Percentiles rank a stretch among this genome's conserved stretches.
Conservation (phyloP, 2,113 vertebrate species). For the Corythaeola cristata region DNA sequence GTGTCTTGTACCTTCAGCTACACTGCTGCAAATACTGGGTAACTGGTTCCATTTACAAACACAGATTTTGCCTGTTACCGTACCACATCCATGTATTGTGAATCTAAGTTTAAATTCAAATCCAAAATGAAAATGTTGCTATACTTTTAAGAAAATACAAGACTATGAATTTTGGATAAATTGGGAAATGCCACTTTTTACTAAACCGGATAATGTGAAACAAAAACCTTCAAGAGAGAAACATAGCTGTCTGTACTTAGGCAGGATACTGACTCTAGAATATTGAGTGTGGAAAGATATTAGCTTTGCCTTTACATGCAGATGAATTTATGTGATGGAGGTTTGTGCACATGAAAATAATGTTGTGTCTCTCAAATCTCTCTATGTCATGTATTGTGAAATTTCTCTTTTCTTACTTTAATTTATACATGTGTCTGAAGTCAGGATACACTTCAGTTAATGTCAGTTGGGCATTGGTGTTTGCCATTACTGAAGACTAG, state of each 20-base stretch:
- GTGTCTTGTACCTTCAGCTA: background rate
- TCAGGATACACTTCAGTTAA: background rate
- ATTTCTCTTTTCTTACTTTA: background rate
- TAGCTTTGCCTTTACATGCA: background rate
- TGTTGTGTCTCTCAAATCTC: background rate
- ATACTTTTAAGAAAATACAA: background rate
- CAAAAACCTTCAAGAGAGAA: background rate
- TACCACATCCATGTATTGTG: background rate
- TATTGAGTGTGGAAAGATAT: background rate
- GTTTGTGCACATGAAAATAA: background rate
- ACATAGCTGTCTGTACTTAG: background rate
- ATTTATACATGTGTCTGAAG: background rate
- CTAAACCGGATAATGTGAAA: background rate
- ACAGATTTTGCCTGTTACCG: background rate
- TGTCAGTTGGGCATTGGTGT: too few relatives aligned
- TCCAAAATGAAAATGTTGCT: background rate
- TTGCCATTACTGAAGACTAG: background rate
- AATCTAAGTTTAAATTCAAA: background rate
- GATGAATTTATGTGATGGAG: background rate
- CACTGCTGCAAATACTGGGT: background rate
- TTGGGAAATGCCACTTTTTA: background rate
- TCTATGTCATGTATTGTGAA: background rate
- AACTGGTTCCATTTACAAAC: background rate
- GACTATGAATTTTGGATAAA: background rate
- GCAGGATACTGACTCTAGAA: background rate